phyloP scores from a whole-genome alignment of 2,888 invertebrate genomes.

The Octonoba sinensis region DNA sequence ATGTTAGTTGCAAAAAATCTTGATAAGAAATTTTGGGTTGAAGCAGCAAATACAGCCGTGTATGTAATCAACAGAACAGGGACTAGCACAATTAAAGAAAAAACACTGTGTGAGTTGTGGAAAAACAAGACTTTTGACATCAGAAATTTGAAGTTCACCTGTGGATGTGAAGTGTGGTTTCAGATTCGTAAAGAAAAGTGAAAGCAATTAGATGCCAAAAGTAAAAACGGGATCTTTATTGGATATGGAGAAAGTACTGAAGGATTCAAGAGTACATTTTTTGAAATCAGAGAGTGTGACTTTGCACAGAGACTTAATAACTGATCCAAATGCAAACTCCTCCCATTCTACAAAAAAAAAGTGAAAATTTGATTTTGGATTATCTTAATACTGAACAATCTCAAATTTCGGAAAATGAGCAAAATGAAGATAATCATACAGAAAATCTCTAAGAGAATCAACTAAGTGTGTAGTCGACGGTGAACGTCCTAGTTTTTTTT shows the following conservation, averaged over 20 bases:
- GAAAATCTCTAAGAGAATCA: neutral
- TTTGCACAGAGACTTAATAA: neutral
- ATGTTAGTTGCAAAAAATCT: neutral
- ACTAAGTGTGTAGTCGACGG: too few species aligned
- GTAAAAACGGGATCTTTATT: neutral
- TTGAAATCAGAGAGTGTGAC: neutral
- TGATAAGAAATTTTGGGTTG: neutral
- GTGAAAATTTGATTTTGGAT: neutral
- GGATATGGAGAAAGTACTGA: neutral
- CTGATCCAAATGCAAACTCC: neutral
- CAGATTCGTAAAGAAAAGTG: neutral
- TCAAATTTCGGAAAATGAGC: neutral
- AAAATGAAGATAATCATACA: neutral
- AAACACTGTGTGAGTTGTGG: neutral
- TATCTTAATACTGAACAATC: neutral
- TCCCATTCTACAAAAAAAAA: neutral
- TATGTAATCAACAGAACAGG: conserved; percentile 5
- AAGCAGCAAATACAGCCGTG: conserved; percentile 2
- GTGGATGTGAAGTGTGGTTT: neutral
- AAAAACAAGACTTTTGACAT: conserved; percentile 1
- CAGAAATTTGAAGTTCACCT: neutral
- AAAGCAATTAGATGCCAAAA: neutral
- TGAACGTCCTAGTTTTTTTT: too few species aligned
- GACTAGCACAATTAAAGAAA: neutral
- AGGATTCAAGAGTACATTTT: neutral